Percentiles rank a stretch among this genome's conserved stretches.
phyloP scores from a whole-genome alignment of 1,140 invertebrate species.

The Acromyrmex echinatior region DNA sequence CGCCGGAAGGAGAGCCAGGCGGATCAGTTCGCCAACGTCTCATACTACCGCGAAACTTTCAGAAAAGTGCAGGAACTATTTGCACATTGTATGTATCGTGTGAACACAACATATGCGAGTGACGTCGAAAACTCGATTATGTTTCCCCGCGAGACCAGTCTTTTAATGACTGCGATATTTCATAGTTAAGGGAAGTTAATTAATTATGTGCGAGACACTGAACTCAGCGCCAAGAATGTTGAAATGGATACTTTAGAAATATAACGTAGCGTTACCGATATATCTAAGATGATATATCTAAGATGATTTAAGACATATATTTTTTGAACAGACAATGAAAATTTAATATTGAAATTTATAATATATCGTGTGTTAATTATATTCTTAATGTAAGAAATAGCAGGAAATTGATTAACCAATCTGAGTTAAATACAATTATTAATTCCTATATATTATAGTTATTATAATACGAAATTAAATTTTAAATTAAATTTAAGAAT shows the following conservation, averaged over 20 bases:
- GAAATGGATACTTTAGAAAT: slow-evolving; percentile 18
- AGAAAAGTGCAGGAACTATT: slow-evolving; percentile 4
- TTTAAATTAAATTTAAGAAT: neutral
- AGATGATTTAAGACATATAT: neutral
- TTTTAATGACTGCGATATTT: slow-evolving; percentile 59
- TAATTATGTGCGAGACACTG: slow-evolving; percentile 39
- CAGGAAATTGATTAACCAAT: neutral
- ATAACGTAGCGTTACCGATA: neutral
- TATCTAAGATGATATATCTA: neutral
- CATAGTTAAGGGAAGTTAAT: slow-evolving; percentile 58
- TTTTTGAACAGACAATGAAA: neutral
- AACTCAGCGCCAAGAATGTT: slow-evolving; percentile 40
- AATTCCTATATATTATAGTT: neutral
- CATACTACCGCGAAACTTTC: slow-evolving; percentile 7
- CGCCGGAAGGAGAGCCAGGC: slow-evolving; percentile 20
- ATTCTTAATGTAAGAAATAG: neutral
- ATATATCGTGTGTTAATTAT: neutral
- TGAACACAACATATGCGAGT: neutral
- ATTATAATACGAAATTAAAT: neutral
- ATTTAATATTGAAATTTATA: neutral
- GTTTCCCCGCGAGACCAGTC: neutral
- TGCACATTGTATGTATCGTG: neutral
- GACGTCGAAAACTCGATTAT: slow-evolving; percentile 41
- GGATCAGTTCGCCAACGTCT: neutral
- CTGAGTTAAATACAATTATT: neutral